Conservation (phyloP, 2,113 vertebrate genomes). For the Sminthopsis crassicaudata region DNA sequence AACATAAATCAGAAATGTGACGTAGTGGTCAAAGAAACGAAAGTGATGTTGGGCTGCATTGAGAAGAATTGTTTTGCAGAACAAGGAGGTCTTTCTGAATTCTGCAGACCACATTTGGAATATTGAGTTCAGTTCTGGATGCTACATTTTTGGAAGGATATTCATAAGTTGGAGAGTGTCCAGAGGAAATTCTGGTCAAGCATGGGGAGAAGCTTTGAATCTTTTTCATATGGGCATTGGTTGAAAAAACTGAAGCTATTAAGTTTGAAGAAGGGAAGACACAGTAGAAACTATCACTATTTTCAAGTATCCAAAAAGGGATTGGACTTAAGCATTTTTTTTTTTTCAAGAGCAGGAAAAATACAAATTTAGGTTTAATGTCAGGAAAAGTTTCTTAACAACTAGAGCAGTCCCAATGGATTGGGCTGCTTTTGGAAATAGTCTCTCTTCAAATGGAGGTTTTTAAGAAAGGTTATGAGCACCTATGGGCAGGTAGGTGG, state of each 20-base stretch:
- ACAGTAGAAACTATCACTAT: not conserved
- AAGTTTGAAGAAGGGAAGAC: not conserved
- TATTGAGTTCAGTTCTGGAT: not conserved
- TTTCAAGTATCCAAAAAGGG: not conserved
- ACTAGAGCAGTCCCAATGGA: too few relatives aligned
- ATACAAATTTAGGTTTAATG: not conserved
- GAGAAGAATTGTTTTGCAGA: not conserved
- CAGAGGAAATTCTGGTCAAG: not conserved
- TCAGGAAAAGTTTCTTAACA: not conserved
- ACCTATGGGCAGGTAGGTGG: not conserved
- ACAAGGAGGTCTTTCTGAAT: not conserved
- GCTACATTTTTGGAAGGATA: not conserved
- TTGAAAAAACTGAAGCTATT: not conserved
- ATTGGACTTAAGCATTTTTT: not conserved
- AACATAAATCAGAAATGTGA: not conserved
- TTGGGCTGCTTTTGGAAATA: not conserved
- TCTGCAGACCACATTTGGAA: not conserved
- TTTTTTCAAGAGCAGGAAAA: not conserved
- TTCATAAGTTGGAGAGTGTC: not conserved
- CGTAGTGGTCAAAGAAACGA: not conserved
- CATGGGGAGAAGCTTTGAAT: not conserved
- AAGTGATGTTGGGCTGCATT: not conserved
- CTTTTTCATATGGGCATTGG: not conserved
- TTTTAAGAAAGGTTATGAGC: not conserved
- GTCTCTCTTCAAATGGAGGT: not conserved